Percentiles rank a stretch among this genome's conserved stretches.
These are phyloP conservation scores for Mythimna ferrago DNA, from an alignment of 2,888 invertebrate species.

Conservation along the genomic window DNA sequence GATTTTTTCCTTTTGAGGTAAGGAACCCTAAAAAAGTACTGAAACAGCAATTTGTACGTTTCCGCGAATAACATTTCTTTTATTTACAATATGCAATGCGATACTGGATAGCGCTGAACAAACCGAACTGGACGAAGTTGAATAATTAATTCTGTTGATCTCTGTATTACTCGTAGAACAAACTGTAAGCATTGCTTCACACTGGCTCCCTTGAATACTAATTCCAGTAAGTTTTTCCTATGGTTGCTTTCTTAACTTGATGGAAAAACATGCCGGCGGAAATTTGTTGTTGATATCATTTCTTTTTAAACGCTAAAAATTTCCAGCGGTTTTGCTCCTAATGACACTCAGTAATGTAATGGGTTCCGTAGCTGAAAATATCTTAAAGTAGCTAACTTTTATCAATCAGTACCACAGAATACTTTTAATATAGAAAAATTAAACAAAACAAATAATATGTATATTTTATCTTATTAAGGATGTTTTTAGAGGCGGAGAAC, in stretches of 20 bases:
- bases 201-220: not conserved
- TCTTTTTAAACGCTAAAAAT: not conserved
- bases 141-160: slow-evolving; percentile 25
- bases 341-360: not conserved
- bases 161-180: not conserved
- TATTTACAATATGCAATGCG: not conserved
- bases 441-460: too few relatives aligned
- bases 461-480: too few relatives aligned
- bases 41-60: too few relatives aligned
- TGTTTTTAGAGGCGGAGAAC: too few relatives aligned
- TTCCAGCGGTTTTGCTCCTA: not conserved
- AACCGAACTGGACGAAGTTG: slow-evolving; percentile 13
- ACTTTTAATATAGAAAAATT: too few relatives aligned
- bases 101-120: slow-evolving; percentile 1
- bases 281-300: not conserved
- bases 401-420: not conserved
- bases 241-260: not conserved
- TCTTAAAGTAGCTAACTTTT: not conserved
- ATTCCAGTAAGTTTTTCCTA: not conserved
- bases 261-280: not conserved
- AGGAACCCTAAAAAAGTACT: too few relatives aligned
- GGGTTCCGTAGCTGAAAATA: not conserved
- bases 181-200: not conserved
- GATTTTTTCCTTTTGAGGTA: too few relatives aligned
- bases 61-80: not conserved